Evolutionary conservation across 2,113 vertebrate genomes (phyloP).

Genomic region (Spea multiplicata): DNA sequence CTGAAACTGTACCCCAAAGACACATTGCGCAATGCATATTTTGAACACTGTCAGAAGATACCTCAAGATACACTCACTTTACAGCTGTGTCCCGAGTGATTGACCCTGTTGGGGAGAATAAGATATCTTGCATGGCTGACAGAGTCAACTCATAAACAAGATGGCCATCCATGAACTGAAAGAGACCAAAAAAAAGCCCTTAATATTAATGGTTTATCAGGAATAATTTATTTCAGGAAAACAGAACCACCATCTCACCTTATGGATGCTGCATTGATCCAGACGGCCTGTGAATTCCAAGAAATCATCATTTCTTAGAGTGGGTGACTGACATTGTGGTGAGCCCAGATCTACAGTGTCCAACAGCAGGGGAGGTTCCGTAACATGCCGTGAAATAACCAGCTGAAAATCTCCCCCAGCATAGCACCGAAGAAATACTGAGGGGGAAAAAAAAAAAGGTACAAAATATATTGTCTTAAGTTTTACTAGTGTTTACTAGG

Average conservation of each 20-base stretch:
- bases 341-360: conserved; percentile 15
- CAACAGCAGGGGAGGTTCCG: not conserved
- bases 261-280: not conserved
- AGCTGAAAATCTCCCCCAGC: conserved; percentile 37
- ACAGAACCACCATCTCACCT: conserved; percentile 8
- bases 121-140: conserved; percentile 10
- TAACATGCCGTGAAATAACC: conserved; percentile 17
- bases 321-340: not conserved
- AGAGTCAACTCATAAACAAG: conserved; percentile 12
- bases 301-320: not conserved
- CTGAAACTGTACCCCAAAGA: not conserved
- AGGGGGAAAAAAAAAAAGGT: not conserved
- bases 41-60: not conserved
- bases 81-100: conserved; percentile 32
- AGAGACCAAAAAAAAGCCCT: not conserved
- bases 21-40: too few species aligned
- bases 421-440: conserved; percentile 38
- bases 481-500: not conserved
- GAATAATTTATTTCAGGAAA: not conserved
- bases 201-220: not conserved
- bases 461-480: not conserved
- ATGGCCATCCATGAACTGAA: conserved; percentile 20
- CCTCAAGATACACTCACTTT: conserved; percentile 21
- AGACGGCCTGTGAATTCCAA: conserved; percentile 9
- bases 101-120: not conserved